These are phyloP conservation scores for Eolophus roseicapilla DNA, from an alignment of 2,113 vertebrate genomes.

Conservation along the genomic window DNA sequence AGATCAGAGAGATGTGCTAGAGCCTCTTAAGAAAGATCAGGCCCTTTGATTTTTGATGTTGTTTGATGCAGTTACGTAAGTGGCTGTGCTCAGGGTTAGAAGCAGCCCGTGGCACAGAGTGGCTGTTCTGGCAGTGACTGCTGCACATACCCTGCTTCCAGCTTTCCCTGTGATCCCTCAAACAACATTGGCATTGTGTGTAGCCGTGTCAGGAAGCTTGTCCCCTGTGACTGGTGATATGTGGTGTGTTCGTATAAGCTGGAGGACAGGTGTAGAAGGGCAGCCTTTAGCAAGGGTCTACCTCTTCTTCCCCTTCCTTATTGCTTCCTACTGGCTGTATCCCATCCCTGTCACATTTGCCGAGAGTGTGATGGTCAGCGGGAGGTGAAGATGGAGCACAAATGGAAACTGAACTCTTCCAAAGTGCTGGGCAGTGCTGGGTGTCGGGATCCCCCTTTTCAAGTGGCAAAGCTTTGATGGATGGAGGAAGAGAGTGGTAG, in stretches of 20 bases:
- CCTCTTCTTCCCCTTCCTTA: background rate
- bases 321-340: background rate
- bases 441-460: background rate
- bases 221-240: background rate
- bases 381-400: background rate
- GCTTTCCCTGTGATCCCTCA: background rate
- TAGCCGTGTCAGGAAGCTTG: background rate
- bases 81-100: background rate
- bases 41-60: background rate
- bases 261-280: background rate
- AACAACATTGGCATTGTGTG: accelerated
- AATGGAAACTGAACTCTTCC: background rate
- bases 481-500: background rate
- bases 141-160: background rate
- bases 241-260: accelerated
- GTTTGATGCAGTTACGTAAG: background rate
- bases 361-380: accelerated
- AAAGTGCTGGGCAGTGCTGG: background rate
- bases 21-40: background rate
- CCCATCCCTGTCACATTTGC: background rate
- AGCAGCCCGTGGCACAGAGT: background rate
- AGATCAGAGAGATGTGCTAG: background rate
- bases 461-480: background rate
- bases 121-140: background rate
- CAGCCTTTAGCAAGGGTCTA: background rate